Base-by-base conservation (phyloP, 2,888 invertebrate genomes). In the Globia sparganii region DNA sequence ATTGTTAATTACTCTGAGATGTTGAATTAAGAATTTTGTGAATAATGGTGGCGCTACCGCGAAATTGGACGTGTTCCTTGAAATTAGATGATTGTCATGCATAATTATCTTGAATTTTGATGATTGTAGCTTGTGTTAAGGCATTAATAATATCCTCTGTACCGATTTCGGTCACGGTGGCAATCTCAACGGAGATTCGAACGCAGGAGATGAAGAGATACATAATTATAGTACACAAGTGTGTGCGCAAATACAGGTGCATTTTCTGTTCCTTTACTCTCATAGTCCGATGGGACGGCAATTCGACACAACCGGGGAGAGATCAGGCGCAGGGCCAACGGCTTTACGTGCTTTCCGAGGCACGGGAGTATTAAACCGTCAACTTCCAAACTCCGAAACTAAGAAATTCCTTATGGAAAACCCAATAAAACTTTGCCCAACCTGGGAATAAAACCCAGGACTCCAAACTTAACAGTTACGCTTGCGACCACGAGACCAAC, bases 1-100 rank as follows among this genome's bases (percentile, higher is more conserved):
- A 83, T 82, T 80, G 73, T 81, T 87, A 83, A 87, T 85, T 85
- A 84, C 34, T 75, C 78, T 59, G 73, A 67, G 70, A 76, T 65
- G 3, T 11, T 3, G 34, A 83, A 77, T 85, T 73, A 73, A 69
- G 73, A 74, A 77, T 82, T 79, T 73, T 31, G 65, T 67, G 58
- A 77, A 80, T 75, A 81, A 75, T 65, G 56, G 65, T 65, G 59
- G 64, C 70, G 65, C 49, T 85, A 78, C 56, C 31, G 34, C 37
- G 73, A 75, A 76, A 64, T 31, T 28, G 53, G 28, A 68, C 25
- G 25, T 13, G 77, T 72, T 80, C 40, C 78, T 78, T 71, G 40
- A 62, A 75, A 62, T 62, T 49, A 58, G 37, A 11, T 59, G 49
- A 43, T 76, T 75, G 71, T 77, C 84, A 77, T 64, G 62, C 59